Percentiles rank a stretch among this genome's conserved stretches.
Evolutionary conservation across 1,140 invertebrate species (phyloP).

Genomic region (Planococcus citri): DNA sequence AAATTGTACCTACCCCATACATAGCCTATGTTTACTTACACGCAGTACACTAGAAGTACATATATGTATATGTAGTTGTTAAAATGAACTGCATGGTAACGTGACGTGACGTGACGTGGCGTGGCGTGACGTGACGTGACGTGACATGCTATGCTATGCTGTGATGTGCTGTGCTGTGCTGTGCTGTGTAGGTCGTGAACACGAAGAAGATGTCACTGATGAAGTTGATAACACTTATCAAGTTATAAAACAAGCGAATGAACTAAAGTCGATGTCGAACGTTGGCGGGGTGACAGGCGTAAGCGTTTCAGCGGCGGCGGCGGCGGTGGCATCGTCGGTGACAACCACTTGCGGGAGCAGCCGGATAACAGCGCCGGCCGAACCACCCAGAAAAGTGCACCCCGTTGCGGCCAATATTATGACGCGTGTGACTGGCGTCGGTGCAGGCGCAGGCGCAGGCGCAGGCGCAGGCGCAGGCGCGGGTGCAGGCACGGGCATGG

Average conservation of each 20-base stretch:
- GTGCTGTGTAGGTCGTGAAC: background rate
- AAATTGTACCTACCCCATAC: too few relatives aligned
- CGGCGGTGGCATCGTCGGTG: constrained; percentile 24
- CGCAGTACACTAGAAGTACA: too few relatives aligned
- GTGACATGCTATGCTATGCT: too few relatives aligned
- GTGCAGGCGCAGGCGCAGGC: constrained; percentile 1
- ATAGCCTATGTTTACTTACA: too few relatives aligned
- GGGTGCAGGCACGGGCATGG: background rate
- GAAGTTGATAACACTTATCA: constrained; percentile 68
- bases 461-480: background rate
- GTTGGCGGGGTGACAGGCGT: too few relatives aligned
- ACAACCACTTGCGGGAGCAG: background rate
- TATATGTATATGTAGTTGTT: too few relatives aligned
- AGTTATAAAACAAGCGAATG: constrained; percentile 81
- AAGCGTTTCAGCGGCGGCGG: constrained; percentile 9
- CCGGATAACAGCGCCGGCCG: background rate
- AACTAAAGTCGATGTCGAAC: constrained; percentile 47
- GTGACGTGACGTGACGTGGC: background rate
- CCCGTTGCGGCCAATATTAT: background rate
- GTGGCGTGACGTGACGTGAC: too few relatives aligned
- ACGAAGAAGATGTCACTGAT: background rate
- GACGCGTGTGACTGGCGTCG: background rate
- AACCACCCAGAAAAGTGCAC: background rate
- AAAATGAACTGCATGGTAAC: too few relatives aligned
- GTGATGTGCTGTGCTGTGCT: too few relatives aligned